phyloP scores from a whole-genome alignment of 2,113 vertebrate species.

The Laticauda laticaudata region DNA sequence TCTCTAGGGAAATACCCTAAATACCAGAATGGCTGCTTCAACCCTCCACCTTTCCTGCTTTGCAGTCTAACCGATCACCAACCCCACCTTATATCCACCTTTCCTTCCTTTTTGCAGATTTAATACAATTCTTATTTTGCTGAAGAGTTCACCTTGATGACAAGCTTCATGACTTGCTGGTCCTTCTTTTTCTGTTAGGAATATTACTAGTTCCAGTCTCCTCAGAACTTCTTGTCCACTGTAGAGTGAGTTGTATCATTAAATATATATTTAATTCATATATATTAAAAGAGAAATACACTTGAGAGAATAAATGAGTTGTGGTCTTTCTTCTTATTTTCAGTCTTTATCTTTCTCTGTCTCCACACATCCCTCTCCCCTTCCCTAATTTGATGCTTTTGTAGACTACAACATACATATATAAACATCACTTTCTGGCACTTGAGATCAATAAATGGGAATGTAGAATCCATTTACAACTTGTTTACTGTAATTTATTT shows the following conservation, averaged over 20 bases:
- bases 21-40: not conserved
- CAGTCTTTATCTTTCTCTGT: too few species aligned
- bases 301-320: slow-evolving; percentile 10
- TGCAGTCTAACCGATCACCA: not conserved
- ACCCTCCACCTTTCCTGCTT: not conserved
- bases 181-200: not conserved
- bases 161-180: not conserved
- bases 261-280: not conserved
- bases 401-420: too few species aligned
- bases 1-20: slow-evolving; percentile 6
- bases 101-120: not conserved
- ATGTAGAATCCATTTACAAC: too few species aligned
- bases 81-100: not conserved
- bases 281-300: not conserved
- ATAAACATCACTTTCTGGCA: too few species aligned
- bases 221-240: not conserved
- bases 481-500: too few species aligned
- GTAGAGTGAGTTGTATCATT: not conserved
- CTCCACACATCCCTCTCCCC: too few species aligned
- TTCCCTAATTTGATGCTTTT: too few species aligned
- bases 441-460: too few species aligned
- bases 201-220: not conserved
- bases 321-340: not conserved
- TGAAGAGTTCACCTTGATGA: not conserved
- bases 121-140: slow-evolving; percentile 7